Conservation (phyloP, 2,113 vertebrate genomes). For the Ranitomeya variabilis region DNA sequence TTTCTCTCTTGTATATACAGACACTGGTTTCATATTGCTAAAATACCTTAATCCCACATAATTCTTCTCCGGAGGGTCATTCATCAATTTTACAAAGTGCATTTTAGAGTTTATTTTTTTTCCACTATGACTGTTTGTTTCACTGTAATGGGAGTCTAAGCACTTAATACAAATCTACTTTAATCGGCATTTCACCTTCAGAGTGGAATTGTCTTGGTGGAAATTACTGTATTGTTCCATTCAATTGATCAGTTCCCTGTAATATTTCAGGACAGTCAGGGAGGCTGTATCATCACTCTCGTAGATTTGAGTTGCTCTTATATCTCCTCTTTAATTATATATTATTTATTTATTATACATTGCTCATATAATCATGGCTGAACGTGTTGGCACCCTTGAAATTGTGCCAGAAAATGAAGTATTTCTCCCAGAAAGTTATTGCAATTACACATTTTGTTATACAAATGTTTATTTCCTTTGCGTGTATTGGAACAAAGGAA, state of each 20-base stretch:
- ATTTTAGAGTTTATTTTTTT: slow-evolving; percentile 27
- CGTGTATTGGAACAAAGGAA: too few relatives aligned
- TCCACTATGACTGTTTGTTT: neutral
- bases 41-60: slow-evolving; percentile 18
- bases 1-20: neutral
- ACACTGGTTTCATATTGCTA: slow-evolving; percentile 25
- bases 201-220: neutral
- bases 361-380: too few relatives aligned
- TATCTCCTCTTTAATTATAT: neutral
- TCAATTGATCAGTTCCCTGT: slow-evolving; percentile 8
- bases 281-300: neutral
- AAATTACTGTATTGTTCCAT: slow-evolving; percentile 20
- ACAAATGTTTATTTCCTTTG: too few relatives aligned
- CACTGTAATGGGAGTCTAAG: neutral
- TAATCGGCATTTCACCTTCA: slow-evolving; percentile 30
- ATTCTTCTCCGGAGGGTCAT: slow-evolving; percentile 15
- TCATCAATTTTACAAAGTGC: slow-evolving; percentile 14
- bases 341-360: too few relatives aligned
- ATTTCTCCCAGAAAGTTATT: too few relatives aligned
- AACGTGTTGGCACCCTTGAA: too few relatives aligned
- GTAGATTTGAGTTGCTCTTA: neutral
- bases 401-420: too few relatives aligned
- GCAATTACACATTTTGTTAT: too few relatives aligned
- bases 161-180: slow-evolving; percentile 29
- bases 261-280: neutral